Evolutionary conservation across 2,113 vertebrate genomes (phyloP).

Genomic region (Chaenogobius annularis): DNA sequence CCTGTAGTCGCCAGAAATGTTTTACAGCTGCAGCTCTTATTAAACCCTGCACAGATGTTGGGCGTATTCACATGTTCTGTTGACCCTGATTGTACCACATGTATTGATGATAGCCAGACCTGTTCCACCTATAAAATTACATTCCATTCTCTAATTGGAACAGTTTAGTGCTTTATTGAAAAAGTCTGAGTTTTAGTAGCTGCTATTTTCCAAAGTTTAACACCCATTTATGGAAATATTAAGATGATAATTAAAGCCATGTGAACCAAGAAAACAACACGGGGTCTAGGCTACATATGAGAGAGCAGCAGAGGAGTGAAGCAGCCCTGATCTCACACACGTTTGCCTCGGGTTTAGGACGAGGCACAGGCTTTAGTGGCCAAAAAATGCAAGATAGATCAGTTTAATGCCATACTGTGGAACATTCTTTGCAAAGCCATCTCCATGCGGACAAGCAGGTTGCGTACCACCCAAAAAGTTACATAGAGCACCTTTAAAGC

Average conservation of each 20-base stretch:
- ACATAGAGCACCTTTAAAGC: background rate
- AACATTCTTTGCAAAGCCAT: too few species aligned
- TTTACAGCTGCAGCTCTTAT: background rate
- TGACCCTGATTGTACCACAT: constrained; percentile 26
- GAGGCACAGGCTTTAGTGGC: too few species aligned
- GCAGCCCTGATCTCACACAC: too few species aligned
- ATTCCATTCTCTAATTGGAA: constrained; percentile 54
- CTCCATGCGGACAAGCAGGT: too few species aligned
- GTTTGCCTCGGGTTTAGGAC: too few species aligned
- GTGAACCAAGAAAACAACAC: constrained; percentile 3
- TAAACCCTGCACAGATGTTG: constrained; percentile 24
- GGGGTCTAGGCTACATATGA: too few species aligned
- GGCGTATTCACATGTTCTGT: constrained; percentile 18
- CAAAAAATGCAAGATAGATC: too few species aligned
- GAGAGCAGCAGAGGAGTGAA: too few species aligned
- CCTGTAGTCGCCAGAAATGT: background rate
- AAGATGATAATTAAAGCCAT: constrained; percentile 40
- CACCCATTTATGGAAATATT: constrained; percentile 44
- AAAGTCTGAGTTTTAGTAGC: constrained; percentile 14
- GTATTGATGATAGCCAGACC: constrained; percentile 31
- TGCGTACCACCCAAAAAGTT: too few species aligned
- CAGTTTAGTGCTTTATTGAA: constrained; percentile 37
- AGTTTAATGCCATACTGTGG: too few species aligned
- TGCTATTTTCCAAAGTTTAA: constrained; percentile 47
- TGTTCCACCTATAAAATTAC: constrained; percentile 56